Base-by-base conservation (phyloP, 2,888 invertebrate genomes). In the Nebria brevicollis region DNA sequence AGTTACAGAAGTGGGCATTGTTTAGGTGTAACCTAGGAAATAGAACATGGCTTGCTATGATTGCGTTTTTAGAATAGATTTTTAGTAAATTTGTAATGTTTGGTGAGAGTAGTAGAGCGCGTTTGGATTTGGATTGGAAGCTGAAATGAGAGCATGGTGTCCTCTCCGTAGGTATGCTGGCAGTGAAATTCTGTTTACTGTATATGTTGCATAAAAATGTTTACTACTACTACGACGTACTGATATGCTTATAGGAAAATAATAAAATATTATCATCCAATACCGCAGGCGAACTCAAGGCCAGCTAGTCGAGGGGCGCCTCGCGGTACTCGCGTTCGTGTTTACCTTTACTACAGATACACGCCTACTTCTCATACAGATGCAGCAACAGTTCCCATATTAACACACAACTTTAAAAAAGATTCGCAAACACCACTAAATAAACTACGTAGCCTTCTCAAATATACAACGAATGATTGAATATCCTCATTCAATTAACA, bases 331-430 rank as follows among this genome's bases (percentile, higher is more conserved):
- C 81, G 73, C 77, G 77, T 85, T 84, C 82, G 82, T 85, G 85
- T 85, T 85, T 86, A 86, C 86, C 84, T 85, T 84, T 84, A 84
- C 83, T 73, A 77, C 64, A 81, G 83, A 85, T 84, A 86, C 86
- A 87, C 88, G 87, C 88, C 88, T 88, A 88, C 88, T 86, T 85
- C 81, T 83, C 81, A 80, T 82, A 81, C 77, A 81, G 81, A 80
- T 80, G 80, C 80, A 80, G 54, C 70, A 34, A 75, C 68, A 80
- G 75, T 72, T 80, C 75, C 75, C 70, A 26, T 70, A 70, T 54
- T 80, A 74, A 75, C 80, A 70, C 43, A 54, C 54, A 54, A 54
- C 54, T 80, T 80, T 70, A 75, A 75, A 68, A 68, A 72, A 13
- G 41, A 42, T 68, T 34, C 73, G 66, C 20, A 66, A 65, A 68